Base-by-base conservation (phyloP, 2,797 vertebrate species). In the Urosaurus nigricauda region DNA sequence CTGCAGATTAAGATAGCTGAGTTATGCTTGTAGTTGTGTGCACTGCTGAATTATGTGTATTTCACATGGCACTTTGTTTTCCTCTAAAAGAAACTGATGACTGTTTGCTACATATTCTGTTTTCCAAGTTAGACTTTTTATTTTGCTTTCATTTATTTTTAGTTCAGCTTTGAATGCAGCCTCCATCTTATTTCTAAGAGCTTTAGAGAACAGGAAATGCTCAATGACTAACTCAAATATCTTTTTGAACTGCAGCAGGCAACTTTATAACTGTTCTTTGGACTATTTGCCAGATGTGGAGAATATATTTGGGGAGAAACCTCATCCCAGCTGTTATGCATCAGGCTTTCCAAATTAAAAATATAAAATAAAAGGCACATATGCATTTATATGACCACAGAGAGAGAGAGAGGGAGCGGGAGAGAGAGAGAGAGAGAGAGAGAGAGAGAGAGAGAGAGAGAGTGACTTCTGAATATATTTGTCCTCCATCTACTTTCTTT, bases 1-100 rank as follows among this genome's bases (percentile, higher is more conserved):
- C 82, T 91, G 80, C 89, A 94, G 92, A 93, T 90, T 83, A 89
- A 93, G 78, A 93, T 93, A 93, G 53, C 83, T 87, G 88, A 92
- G 85, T 89, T 56, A 80, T 91, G 81, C 13, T 2, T 9, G 19
- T 11, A 19, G 24, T 82, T 82, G 35, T n/a, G 14, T 47, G 79
- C 53, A 93, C 91, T 93, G 56, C 88, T 91, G 88, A 92, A 82
- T 87, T 68, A 81, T 90, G 81, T 77, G 29, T 71, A 74, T 87
- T 77, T 78, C 24, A 51, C 47, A 87, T 87, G 47, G 82, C 82
- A 88, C 94, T 93, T 94, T 91, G 90, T 40, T 60, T 94, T 89
- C 91, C 87, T 81, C 84, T 51, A 89, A 32, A 65, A 90, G 21
- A 19, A 63, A 63, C 74, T 86, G 26, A 17, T 73, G 60, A 93